Conservation (phyloP, 2,797 vertebrate species). For the Erethizon dorsatum region DNA sequence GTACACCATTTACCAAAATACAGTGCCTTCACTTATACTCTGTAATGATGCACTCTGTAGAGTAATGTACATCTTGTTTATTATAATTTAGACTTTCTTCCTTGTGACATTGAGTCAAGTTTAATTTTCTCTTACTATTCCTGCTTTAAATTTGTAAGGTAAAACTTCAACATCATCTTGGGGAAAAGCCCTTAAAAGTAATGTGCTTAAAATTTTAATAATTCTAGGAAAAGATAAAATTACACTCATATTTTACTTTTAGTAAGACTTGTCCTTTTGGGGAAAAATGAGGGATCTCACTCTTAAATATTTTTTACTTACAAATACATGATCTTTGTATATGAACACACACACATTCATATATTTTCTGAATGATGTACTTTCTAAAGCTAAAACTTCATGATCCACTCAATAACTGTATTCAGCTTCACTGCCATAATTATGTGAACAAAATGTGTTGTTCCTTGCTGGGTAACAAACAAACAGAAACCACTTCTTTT, state of each 20-base stretch:
- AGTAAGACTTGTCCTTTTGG: not conserved
- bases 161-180: not conserved
- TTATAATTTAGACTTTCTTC: not conserved
- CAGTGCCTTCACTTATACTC: not conserved
- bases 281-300: not conserved
- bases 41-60: not conserved
- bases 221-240: not conserved
- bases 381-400: slow-evolving; percentile 28
- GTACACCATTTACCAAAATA: not conserved
- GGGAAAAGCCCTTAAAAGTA: not conserved
- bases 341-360: not conserved
- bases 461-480: not conserved
- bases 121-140: not conserved
- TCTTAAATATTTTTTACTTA: slow-evolving; percentile 23
- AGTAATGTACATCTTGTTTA: not conserved
- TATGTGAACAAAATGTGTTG: not conserved
- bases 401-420: not conserved
- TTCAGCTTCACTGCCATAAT: not conserved
- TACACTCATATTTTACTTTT: not conserved
- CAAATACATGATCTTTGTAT: not conserved
- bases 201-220: not conserved
- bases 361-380: not conserved
- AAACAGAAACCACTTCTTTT: slow-evolving; percentile 3
- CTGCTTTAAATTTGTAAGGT: not conserved
- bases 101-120: slow-evolving; percentile 6